Base-by-base conservation (phyloP, 2,113 vertebrate species). In the Hemichromis elongatus region DNA sequence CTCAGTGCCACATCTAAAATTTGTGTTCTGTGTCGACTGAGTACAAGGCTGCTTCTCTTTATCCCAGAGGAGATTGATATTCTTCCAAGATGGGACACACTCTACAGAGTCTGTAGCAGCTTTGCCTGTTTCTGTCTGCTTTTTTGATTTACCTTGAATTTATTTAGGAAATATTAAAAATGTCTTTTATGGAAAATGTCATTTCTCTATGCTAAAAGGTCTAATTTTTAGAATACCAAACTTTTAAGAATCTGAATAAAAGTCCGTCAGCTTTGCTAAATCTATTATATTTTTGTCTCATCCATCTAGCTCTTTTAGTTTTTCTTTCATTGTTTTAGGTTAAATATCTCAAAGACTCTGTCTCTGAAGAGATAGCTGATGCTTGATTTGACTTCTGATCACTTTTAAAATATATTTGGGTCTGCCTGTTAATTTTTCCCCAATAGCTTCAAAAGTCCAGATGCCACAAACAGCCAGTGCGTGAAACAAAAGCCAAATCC, bases 1-100 rank as follows among this genome's bases (percentile, higher is more conserved):
- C 92, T 85, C 94, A 82, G 92, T 93, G 82, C 87, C 95, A 68
- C 87, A 81, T 84, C 87, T 93, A 75, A 75, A 77, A 87, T 54
- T 86, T 96, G 10, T 90, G 95, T 84, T 88, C 86, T 18, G 90
- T 90, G 80, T 92, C 92, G 52, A 73, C 95, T 11, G 50, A 79
- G 37, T 89, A 93, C 81, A 96, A 81, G 86, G 84, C 92, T 12
- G 89, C 73, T 11, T 83, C 84, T 86, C 86, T 95, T 85, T 95
- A 92, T 45, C 86, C 30, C 55, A 83, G 89, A 42, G 73, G 96
- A 79, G 92, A 92, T 81, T 47, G 63, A 77, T 10, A 1, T 81
- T 45, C 57, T 75, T 79, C 52, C 26, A 94, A 89, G 52, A 91
- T 18, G 54, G 93, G 91, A 94, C 63, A 92, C 86, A 19, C 77